phyloP scores from a whole-genome alignment of 2,113 vertebrate genomes.

The Camelus dromedarius region DNA sequence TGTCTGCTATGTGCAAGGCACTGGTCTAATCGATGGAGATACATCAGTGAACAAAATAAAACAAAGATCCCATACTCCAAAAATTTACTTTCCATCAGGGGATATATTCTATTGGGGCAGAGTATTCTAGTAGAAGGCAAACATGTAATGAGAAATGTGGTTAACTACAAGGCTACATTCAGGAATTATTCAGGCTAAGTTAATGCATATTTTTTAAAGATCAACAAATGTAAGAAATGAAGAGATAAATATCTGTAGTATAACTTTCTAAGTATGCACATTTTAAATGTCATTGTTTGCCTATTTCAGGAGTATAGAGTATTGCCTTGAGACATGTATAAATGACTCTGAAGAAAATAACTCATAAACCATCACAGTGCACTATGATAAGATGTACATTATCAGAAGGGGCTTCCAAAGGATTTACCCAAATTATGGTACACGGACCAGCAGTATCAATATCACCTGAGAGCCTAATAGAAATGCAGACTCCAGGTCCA shows the following conservation, averaged over 20 bases:
- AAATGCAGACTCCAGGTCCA: neutral
- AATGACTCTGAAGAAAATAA: constrained; percentile 10
- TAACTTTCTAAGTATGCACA: constrained; percentile 27
- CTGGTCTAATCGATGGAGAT: neutral
- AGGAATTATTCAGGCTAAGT: neutral
- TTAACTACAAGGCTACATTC: neutral
- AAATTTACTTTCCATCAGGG: neutral
- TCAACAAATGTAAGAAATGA: constrained; percentile 37
- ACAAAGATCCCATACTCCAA: neutral
- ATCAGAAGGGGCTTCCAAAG: neutral
- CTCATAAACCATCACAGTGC: neutral
- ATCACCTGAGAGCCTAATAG: neutral
- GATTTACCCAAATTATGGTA: neutral
- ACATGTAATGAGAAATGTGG: neutral
- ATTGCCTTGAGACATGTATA: constrained; percentile 3
- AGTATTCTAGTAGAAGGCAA: neutral
- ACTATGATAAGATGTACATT: neutral
- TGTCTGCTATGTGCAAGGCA: neutral
- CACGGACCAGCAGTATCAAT: neutral
- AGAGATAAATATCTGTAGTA: constrained; percentile 2
- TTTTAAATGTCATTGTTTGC: neutral
- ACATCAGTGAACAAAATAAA: neutral
- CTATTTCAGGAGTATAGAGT: neutral
- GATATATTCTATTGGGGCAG: neutral
- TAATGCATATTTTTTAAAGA: constrained; percentile 43